phyloP scores from a whole-genome alignment of 1,140 invertebrate species.

The Dendroctonus ponderosae region DNA sequence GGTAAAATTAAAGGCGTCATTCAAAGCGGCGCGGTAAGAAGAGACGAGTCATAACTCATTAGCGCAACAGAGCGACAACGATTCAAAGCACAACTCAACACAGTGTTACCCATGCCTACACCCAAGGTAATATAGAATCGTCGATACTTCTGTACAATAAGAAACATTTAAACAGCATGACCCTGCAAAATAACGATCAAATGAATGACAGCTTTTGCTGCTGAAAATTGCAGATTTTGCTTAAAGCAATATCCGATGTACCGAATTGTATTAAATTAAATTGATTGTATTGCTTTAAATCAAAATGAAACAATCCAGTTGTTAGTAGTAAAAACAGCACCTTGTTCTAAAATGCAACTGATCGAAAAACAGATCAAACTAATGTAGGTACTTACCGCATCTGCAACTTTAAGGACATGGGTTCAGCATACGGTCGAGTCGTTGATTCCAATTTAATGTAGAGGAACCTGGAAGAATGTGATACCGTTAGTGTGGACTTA shows the following conservation, averaged over 20 bases:
- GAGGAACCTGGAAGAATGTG: slow-evolving; percentile 31
- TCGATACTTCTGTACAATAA: too few species aligned
- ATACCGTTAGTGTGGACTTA: slow-evolving; percentile 37
- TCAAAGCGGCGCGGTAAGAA: too few species aligned
- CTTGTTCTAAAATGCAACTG: slow-evolving; percentile 33
- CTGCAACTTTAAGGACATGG: slow-evolving; percentile 36
- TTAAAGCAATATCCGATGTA: slow-evolving; percentile 35
- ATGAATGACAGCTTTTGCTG: slow-evolving; percentile 34
- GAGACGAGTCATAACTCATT: too few species aligned
- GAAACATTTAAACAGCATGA: too few species aligned
- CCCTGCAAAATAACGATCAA: too few species aligned
- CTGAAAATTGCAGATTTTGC: slow-evolving; percentile 36
- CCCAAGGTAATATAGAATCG: too few species aligned
- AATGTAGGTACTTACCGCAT: slow-evolving; percentile 35
- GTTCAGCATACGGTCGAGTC: slow-evolving; percentile 37
- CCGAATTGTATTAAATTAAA: slow-evolving; percentile 31
- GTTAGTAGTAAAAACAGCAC: slow-evolving; percentile 33
- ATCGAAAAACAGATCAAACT: slow-evolving; percentile 31
- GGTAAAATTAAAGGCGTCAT: too few species aligned
- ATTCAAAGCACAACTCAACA: slow-evolving; percentile 34
- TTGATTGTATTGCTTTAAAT: slow-evolving; percentile 35
- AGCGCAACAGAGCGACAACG: not conserved
- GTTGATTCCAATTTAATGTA: slow-evolving; percentile 34
- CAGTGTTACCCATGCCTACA: slow-evolving; percentile 20
- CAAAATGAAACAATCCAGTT: slow-evolving; percentile 29